Percentiles rank a stretch among this genome's conserved stretches.
phyloP scores from a whole-genome alignment of 1,140 invertebrate genomes.

The Probaryconus sp. region DNA sequence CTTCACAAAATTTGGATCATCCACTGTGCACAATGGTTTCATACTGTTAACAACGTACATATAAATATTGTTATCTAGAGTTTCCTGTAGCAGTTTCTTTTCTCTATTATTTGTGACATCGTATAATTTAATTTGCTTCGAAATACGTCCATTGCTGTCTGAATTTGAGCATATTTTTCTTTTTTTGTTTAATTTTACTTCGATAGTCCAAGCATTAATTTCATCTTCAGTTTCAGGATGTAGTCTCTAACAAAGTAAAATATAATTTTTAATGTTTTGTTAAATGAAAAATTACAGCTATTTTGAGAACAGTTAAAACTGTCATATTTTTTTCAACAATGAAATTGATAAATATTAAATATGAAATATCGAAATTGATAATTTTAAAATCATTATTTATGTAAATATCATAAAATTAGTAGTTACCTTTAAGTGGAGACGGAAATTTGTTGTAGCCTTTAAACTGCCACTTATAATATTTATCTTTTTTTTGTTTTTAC shows the following conservation, averaged over 20 bases:
- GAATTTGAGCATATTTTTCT: background rate
- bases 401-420: no score
- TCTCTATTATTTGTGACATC: background rate
- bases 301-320: no score
- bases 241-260: conserved; percentile 5
- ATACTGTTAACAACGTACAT: conserved; percentile 12
- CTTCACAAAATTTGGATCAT: conserved; percentile 24
- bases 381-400: no score
- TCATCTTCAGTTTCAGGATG: conserved; percentile 2
- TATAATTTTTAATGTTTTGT: conserved; percentile 2
- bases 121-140: conserved; percentile 19
- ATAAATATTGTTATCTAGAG: conserved; percentile 13
- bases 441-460: conserved; percentile 25
- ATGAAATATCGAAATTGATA: no score
- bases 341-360: background rate
- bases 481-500: conserved; percentile 7
- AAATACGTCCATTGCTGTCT: background rate
- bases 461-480: conserved; percentile 18
- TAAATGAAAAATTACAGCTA: no score
- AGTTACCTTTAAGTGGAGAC: conserved; percentile 13
- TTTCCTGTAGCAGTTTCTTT: conserved; percentile 4
- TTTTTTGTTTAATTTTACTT: background rate
- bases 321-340: no score
- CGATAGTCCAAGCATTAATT: background rate
- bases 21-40: conserved; percentile 4